Evolutionary conservation across 2,797 vertebrate genomes (phyloP).

Genomic region (Protosalanx chinensis): DNA sequence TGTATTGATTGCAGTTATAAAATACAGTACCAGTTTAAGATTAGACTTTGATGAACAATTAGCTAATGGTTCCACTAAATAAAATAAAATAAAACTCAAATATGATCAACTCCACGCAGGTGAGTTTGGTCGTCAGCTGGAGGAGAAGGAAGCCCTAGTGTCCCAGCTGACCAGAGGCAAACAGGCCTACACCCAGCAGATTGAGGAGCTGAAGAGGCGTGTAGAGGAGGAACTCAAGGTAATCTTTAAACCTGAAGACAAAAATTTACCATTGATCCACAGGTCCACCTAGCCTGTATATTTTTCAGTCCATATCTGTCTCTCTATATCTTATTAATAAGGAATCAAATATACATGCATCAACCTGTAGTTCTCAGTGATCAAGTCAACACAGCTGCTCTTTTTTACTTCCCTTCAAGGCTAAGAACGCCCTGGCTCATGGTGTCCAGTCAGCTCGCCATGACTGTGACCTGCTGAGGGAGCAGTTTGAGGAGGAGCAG

Average conservation of each 20-base stretch:
- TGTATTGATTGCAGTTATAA: too few species aligned
- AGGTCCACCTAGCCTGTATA: too few species aligned
- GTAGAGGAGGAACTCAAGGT: slow-evolving; percentile 84
- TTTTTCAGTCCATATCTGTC: too few species aligned
- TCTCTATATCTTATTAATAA: background rate
- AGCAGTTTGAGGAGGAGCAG: slow-evolving; percentile 74
- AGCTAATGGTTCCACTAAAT: background rate
- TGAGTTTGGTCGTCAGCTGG: slow-evolving; percentile 74
- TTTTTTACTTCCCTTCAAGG: slow-evolving; percentile 43
- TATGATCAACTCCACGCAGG: slow-evolving; percentile 50
- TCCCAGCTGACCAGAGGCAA: slow-evolving; percentile 79
- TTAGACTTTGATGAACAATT: background rate
- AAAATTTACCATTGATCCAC: background rate
- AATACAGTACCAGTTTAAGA: background rate
- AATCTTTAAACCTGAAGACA: background rate
- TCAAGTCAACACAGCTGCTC: background rate
- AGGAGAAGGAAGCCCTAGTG: slow-evolving; percentile 81
- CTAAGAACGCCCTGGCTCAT: slow-evolving; percentile 74
- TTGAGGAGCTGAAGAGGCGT: slow-evolving; percentile 79
- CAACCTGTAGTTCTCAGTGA: too few species aligned
- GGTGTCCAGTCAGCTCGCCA: slow-evolving; percentile 70
- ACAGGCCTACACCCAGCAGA: slow-evolving; percentile 76
- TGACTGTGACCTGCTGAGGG: slow-evolving; percentile 73
- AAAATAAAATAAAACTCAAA: too few species aligned
- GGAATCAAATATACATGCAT: background rate